Percentiles rank a stretch among this genome's conserved stretches.
Evolutionary conservation across 1,140 invertebrate genomes (phyloP).

Genomic region (Triops cancriformis): DNA sequence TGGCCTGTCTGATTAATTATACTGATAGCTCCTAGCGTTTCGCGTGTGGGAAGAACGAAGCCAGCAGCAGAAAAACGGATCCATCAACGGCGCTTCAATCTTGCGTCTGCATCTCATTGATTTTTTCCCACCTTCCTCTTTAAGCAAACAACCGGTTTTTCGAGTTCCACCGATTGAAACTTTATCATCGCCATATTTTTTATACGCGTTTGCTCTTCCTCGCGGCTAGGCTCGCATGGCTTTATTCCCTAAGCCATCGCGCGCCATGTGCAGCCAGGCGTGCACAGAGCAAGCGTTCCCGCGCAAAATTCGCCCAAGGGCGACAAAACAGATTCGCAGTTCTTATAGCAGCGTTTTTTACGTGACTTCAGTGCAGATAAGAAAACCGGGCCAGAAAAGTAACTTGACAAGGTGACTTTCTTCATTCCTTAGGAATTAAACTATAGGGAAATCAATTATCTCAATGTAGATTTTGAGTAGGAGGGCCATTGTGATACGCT

Average conservation of each 20-base stretch:
- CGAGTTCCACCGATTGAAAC: not conserved
- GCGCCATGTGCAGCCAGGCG: too few species aligned
- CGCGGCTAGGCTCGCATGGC: not conserved
- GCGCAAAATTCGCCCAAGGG: too few species aligned
- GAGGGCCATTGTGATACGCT: too few species aligned
- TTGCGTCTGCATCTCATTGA: not conserved
- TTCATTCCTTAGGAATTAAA: too few species aligned
- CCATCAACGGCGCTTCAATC: not conserved
- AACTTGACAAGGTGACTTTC: too few species aligned
- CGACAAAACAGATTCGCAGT: too few species aligned
- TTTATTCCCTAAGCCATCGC: not conserved
- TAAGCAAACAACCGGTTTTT: slow-evolving; percentile 10
- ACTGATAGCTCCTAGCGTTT: not conserved
- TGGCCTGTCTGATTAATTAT: not conserved
- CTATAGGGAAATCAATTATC: too few species aligned
- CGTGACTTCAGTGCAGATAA: too few species aligned
- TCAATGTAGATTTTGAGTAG: too few species aligned
- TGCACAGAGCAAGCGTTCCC: too few species aligned
- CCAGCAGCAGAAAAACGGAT: not conserved
- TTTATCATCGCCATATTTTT: not conserved
- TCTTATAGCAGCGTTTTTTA: too few species aligned
- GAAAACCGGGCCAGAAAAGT: too few species aligned
- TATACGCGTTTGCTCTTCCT: not conserved
- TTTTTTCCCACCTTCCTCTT: not conserved
- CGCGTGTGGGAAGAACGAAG: not conserved